Conservation (phyloP, 2,113 vertebrate genomes). For the Ploceus nigricollis region DNA sequence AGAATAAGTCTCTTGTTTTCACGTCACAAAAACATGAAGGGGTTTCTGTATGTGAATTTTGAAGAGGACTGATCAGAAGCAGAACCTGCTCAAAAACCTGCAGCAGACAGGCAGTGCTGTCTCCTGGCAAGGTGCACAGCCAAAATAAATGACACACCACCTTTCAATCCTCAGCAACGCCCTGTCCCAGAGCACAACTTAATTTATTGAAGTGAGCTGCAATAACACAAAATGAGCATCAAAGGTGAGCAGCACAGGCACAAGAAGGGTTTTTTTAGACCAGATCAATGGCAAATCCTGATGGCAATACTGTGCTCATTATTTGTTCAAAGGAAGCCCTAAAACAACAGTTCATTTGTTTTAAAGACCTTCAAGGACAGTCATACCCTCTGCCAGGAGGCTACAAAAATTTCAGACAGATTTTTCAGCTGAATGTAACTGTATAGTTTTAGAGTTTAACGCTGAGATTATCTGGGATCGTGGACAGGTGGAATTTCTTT, state of each 20-base stretch:
- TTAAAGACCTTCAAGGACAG: background rate
- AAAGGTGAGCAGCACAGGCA: background rate
- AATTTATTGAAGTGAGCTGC: background rate
- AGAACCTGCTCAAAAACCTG: background rate
- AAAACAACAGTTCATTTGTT: background rate
- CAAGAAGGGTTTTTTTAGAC: background rate
- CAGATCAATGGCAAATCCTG: background rate
- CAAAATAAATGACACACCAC: background rate
- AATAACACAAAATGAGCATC: background rate
- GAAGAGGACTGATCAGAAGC: background rate
- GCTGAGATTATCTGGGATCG: background rate
- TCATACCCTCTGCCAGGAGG: background rate
- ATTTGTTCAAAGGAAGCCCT: background rate
- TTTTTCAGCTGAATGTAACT: background rate
- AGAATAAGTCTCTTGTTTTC: background rate
- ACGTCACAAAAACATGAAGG: background rate
- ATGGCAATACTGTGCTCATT: background rate
- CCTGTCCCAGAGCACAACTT: background rate
- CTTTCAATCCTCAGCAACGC: background rate
- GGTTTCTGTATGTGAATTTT: background rate
- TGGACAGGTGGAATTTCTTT: background rate
- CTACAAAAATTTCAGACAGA: background rate
- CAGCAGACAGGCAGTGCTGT: background rate
- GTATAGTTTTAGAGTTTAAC: background rate
- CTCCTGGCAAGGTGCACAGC: background rate